Base-by-base conservation (phyloP, 2,888 invertebrate genomes). In the Hylaea fasciaria region DNA sequence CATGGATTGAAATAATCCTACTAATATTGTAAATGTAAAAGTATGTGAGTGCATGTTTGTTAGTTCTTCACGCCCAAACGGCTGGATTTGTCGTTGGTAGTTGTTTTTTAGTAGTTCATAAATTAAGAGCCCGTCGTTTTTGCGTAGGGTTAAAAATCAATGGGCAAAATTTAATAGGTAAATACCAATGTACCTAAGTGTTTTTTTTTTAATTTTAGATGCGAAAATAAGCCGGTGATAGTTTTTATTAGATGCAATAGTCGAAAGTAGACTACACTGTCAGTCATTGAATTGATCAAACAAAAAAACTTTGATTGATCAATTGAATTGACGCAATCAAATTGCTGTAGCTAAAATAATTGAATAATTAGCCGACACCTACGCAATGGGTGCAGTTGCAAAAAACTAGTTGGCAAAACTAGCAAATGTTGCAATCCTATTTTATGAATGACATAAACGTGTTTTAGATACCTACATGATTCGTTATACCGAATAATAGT, bases 401-500 rank as follows among this genome's bases (percentile, higher is more conserved):
- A 43, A 48, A 58, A 45, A 48, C 32, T 52, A 22, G 12, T 40
- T 50, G 13, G 16, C 22, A 16, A 46, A 46, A 46, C 11, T 32
- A 11, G 17, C 16, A 8, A 40, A 35, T 46, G 46, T 35, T 35
- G 45, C 48, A 52, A 53, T 39, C 1, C 5, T 39, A 28, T n/a
- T 44, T n/a, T 44, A 52, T 40, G 52, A 60, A 46, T 16, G 28
- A 45, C 49, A 60, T 35, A 22, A 46, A 50, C 54, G n/a, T 45
- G 49, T 53, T 48, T 48, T 44, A n/a, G n/a, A n/a, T 40, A 9
- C 37, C 46, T 35, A 51, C 54, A 50, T 55, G 40, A 40, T 54
- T 54, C 49, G 54, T 59, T 59, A n/a, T n/a, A 58, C 37, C 12
- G 7, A 46, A 45, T 61, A 51, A 56, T 56, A 7, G 43, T 61